Base-by-base conservation (phyloP, 2,888 invertebrate species). In the Polietes domitor region DNA sequence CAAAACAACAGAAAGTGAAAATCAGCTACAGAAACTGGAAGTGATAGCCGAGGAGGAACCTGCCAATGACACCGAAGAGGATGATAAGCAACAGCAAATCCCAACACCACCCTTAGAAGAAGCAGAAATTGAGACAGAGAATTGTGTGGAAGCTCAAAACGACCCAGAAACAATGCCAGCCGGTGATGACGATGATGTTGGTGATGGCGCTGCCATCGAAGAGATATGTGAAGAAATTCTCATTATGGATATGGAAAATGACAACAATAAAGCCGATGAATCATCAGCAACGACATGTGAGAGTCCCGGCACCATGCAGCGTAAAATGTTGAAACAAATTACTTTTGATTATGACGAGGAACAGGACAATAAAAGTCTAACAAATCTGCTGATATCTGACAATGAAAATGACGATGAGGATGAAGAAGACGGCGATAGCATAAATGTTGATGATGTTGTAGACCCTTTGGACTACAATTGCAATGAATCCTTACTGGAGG, bases 191-290 rank as follows among this genome's bases (percentile, higher is more conserved):
- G 82, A 85, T 43, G 82, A 82, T 55, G 86, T 87, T 47, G n/a
- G n/a, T n/a, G n/a, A n/a, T n/a, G n/a, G n/a, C n/a, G n/a, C n/a
- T n/a, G n/a, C n/a, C n/a, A 79, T 88, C 9, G 89, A 91, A 41
- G 92, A 92, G 78, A 92, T 92, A 28, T 90, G 91, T 85, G 92
- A 92, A 72, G 91, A 92, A 86, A 91, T 92, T 24, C 82, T 89
- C 0, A 88, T 88, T 19, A 87, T 89, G 84, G 88, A 89, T 37
- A 87, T 88, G 85, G 87, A 87, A 58, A 86, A 47, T 58, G 78
- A 80, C 12, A n/a, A n/a, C 12, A 73, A 61, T 28, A 32, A 41
- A 32, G 4, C 43, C 2, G 53, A 71, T 21, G 37, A 37, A 7
- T 10, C 26, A 26, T 19, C 21, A 10, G 10, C 12, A 21, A 37